Conservation (phyloP, 2,797 vertebrate genomes). For the Crotalus adamanteus region DNA sequence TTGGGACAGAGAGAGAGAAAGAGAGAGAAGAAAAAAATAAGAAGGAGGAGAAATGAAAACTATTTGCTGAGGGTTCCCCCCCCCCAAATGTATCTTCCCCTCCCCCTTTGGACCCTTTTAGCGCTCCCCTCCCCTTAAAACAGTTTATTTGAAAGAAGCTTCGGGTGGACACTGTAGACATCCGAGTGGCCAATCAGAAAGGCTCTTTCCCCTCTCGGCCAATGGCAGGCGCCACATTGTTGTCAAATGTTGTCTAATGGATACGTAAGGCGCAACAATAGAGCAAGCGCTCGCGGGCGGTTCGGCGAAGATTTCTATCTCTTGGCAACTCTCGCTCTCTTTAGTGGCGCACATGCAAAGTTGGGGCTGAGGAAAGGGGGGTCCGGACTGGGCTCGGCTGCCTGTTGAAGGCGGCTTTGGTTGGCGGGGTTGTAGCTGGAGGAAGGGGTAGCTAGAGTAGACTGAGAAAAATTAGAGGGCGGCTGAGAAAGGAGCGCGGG, state of each 20-base stretch:
- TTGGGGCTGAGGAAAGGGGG: slow-evolving; percentile 33
- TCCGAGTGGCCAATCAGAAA: slow-evolving; percentile 88
- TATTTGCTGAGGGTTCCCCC: slow-evolving; percentile 31
- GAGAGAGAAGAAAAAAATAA: slow-evolving; percentile 13
- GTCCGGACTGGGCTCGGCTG: not conserved
- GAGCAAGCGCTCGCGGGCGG: slow-evolving; percentile 75
- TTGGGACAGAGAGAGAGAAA: slow-evolving; percentile 23
- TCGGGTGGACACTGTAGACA: slow-evolving; percentile 89
- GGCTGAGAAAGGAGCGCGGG: not conserved
- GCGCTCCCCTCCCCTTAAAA: slow-evolving; percentile 64
- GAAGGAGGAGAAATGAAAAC: slow-evolving; percentile 53
- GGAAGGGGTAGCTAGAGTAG: slow-evolving; percentile 43
- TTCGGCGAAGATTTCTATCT: slow-evolving; percentile 71
- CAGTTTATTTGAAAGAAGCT: slow-evolving; percentile 80
- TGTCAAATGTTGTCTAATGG: slow-evolving; percentile 98
- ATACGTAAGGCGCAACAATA: slow-evolving; percentile 94
- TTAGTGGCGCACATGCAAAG: slow-evolving; percentile 80
- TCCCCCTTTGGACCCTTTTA: slow-evolving; percentile 73
- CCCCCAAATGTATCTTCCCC: slow-evolving; percentile 57
- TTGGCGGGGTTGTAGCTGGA: not conserved
- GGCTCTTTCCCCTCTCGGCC: slow-evolving; percentile 81
- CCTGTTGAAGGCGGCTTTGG: not conserved
- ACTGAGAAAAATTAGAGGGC: slow-evolving; percentile 24
- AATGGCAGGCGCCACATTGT: slow-evolving; percentile 98
- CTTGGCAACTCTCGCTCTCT: slow-evolving; percentile 81